Percentiles rank a stretch among this genome's conserved stretches.
Conservation (phyloP, 2,797 vertebrate species). For the Syncerus caffer region DNA sequence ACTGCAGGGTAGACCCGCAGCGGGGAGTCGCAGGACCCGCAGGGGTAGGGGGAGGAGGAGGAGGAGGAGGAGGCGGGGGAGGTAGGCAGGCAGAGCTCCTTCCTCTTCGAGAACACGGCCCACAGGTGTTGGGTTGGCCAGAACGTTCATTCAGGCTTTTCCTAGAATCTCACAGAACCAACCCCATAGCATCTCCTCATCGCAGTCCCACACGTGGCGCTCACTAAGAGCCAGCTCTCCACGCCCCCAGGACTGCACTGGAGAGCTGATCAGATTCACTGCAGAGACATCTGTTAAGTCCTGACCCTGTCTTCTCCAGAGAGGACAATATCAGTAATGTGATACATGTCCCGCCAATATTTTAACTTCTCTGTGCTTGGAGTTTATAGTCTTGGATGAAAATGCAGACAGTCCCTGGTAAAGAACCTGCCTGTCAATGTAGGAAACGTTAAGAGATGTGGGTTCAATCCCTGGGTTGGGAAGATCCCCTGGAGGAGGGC, state of each 20-base stretch:
- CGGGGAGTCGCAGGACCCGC: fast-evolving
- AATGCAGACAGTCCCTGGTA: not conserved
- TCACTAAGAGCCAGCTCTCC: not conserved
- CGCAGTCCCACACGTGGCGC: not conserved
- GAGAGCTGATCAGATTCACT: not conserved
- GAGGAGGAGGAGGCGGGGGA: not conserved
- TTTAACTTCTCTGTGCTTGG: not conserved
- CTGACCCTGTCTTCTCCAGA: not conserved
- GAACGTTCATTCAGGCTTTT: not conserved
- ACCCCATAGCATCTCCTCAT: not conserved
- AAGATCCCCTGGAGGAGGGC: not conserved
- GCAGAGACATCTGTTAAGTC: not conserved
- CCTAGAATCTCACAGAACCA: not conserved
- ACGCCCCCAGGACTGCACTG: not conserved
- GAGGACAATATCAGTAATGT: not conserved
- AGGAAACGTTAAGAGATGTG: not conserved
- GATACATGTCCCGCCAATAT: not conserved
- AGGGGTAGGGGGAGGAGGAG: not conserved
- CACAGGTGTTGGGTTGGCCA: not conserved
- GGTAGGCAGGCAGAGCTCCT: not conserved
- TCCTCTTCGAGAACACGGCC: not conserved
- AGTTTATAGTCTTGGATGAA: not conserved
- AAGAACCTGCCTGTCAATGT: not conserved
- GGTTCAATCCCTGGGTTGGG: not conserved
- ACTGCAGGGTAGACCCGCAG: not conserved